Conservation (phyloP, 2,797 vertebrate genomes). For the Pipistrellus pipistrellus region DNA sequence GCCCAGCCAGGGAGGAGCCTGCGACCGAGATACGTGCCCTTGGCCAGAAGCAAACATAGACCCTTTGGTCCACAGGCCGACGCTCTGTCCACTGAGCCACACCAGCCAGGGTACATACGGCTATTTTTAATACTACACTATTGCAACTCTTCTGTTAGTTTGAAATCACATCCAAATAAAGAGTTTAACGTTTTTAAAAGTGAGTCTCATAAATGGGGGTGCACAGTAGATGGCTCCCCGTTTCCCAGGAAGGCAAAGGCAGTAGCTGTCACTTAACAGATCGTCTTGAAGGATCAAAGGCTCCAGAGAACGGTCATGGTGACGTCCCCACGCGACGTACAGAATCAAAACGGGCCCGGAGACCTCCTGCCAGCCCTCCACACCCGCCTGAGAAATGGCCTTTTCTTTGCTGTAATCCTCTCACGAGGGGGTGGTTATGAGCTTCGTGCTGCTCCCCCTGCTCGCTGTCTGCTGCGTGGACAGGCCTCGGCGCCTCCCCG, state of each 20-base stretch:
- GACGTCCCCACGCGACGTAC: not conserved
- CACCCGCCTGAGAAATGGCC: not conserved
- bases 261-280: not conserved
- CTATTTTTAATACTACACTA: not conserved
- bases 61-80: no score
- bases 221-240: not conserved
- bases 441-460: not conserved
- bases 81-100: no score
- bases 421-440: not conserved
- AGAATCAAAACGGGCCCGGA: not conserved
- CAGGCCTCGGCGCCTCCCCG: not conserved
- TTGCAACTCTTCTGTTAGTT: constrained; percentile 30
- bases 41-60: no score
- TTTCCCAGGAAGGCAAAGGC: not conserved
- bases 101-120: no score
- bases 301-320: not conserved
- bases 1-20: no score
- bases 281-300: not conserved
- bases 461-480: not conserved
- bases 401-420: not conserved
- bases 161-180: constrained; percentile 53
- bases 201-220: not conserved
- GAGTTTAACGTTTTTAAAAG: not conserved
- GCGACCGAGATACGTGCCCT: no score
- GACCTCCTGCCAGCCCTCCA: constrained; percentile 20